Evolutionary conservation across 2,113 vertebrate genomes (phyloP).

Genomic region (Chroicocephalus ridibundus): DNA sequence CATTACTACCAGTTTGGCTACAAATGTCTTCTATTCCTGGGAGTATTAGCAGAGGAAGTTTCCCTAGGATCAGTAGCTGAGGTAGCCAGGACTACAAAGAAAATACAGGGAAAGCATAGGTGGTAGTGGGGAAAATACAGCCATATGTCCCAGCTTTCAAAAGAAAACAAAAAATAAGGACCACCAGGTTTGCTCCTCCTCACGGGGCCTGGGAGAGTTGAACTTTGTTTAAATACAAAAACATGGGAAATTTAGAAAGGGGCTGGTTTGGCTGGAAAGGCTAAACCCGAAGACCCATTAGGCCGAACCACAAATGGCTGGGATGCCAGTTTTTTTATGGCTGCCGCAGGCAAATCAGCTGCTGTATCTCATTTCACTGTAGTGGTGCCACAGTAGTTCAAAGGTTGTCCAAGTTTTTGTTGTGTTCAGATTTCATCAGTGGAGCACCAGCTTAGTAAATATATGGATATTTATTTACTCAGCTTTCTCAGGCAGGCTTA

Average conservation of each 20-base stretch:
- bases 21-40: neutral
- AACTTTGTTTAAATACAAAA: conserved; percentile 11
- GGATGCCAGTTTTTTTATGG: neutral
- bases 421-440: neutral
- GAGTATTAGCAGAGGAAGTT: neutral
- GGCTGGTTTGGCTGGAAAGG: neutral
- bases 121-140: neutral
- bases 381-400: neutral
- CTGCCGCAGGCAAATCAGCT: neutral
- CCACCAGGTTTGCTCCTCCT: neutral
- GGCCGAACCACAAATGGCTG: neutral
- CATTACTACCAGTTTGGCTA: conserved; percentile 11
- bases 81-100: neutral
- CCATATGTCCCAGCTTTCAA: neutral
- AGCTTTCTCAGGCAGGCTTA: neutral
- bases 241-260: neutral
- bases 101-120: neutral
- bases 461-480: neutral
- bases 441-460: neutral
- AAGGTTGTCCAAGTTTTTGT: neutral
- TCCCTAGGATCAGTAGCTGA: neutral
- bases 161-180: neutral
- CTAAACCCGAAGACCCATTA: neutral
- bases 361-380: neutral
- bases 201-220: neutral